Evolutionary conservation across 1,140 invertebrate genomes (phyloP).

Genomic region (Mamestra configurata): DNA sequence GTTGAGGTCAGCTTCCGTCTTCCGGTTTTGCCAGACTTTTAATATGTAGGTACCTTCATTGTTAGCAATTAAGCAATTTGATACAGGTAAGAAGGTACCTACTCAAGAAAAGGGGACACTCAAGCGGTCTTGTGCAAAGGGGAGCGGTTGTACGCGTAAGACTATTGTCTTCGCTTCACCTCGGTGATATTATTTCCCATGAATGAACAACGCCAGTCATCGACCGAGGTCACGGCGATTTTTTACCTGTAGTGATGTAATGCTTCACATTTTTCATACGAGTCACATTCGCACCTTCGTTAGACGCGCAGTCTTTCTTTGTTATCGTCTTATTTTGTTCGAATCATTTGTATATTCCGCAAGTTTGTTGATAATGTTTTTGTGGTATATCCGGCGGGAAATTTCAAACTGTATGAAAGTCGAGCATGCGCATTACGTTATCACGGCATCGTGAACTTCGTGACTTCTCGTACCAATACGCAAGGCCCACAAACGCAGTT

Average conservation of each 20-base stretch:
- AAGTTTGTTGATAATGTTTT: slow-evolving; percentile 4
- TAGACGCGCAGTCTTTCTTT: neutral
- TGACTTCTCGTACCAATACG: slow-evolving; percentile 49
- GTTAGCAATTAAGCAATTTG: neutral
- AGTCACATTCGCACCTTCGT: slow-evolving; percentile 54
- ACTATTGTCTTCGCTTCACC: slow-evolving; percentile 74
- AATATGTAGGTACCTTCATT: too few relatives aligned
- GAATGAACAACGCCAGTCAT: slow-evolving; percentile 68
- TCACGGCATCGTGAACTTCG: slow-evolving; percentile 62
- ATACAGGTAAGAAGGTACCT: neutral
- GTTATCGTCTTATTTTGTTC: slow-evolving; percentile 17
- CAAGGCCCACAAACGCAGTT: slow-evolving; percentile 62
- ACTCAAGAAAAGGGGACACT: neutral
- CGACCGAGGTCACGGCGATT: slow-evolving; percentile 75
- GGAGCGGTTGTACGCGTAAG: slow-evolving; percentile 46
- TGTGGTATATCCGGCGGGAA: slow-evolving; percentile 47
- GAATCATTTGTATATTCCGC: neutral
- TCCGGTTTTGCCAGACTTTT: too few relatives aligned
- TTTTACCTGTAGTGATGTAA: slow-evolving; percentile 82
- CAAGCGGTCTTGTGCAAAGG: slow-evolving; percentile 8
- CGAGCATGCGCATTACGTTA: slow-evolving; percentile 63
- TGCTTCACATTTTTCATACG: slow-evolving; percentile 61
- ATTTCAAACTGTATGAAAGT: slow-evolving; percentile 50
- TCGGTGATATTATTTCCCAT: slow-evolving; percentile 77
- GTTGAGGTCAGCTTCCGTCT: too few relatives aligned